Percentiles rank a stretch among this genome's conserved stretches.
Evolutionary conservation across 2,113 vertebrate genomes (phyloP).

Genomic region (Osmerus eperlanus): DNA sequence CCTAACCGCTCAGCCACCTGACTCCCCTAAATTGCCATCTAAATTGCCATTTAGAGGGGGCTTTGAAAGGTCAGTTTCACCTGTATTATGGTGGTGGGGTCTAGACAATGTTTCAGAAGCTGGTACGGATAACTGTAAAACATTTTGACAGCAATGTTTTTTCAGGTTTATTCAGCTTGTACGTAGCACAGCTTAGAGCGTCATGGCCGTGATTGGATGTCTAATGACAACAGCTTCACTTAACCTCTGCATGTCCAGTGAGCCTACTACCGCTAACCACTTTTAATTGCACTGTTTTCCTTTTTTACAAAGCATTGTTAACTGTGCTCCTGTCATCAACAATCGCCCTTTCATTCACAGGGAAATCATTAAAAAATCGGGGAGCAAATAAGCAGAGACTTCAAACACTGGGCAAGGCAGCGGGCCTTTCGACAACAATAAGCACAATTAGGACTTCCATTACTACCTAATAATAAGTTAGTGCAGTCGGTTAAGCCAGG

Average conservation of each 20-base stretch:
- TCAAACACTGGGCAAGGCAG: constrained; percentile 56
- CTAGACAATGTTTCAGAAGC: no score
- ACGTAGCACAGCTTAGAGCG: no score
- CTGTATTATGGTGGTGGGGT: no score
- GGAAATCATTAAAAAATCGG: constrained; percentile 65
- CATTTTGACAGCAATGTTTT: no score
- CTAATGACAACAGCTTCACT: constrained; percentile 23
- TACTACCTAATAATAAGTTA: constrained; percentile 50
- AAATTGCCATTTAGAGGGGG: no score
- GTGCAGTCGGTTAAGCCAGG: neutral
- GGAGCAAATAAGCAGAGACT: constrained; percentile 42
- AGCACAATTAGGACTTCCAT: constrained; percentile 60
- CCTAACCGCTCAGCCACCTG: no score
- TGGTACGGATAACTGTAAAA: no score
- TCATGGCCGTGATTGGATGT: no score
- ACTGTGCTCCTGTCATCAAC: constrained; percentile 49
- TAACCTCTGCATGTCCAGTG: constrained; percentile 30
- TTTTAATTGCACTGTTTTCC: constrained; percentile 28
- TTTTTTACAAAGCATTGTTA: constrained; percentile 17
- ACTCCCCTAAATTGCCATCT: no score
- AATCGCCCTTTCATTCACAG: constrained; percentile 30
- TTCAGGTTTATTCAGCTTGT: no score
- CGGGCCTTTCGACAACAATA: constrained; percentile 43
- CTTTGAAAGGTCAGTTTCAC: no score
- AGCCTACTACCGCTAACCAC: constrained; percentile 1